Conservation (phyloP, 2,888 invertebrate species). For the Athalia cordata region DNA sequence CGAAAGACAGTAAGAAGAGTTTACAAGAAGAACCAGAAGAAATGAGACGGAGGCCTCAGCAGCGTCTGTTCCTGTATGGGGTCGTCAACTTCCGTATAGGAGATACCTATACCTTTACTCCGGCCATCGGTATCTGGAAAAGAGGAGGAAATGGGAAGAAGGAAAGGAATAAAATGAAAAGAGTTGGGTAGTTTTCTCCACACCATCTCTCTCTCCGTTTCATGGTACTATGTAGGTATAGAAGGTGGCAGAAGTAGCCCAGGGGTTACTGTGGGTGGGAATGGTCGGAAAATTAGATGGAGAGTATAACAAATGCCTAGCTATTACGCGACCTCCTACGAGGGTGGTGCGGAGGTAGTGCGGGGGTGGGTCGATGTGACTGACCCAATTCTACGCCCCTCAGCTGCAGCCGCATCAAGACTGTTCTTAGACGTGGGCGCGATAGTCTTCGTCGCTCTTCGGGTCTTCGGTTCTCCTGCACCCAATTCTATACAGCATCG, state of each 20-base stretch:
- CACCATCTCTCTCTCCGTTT: slow-evolving; percentile 3
- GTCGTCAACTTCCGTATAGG: slow-evolving; percentile 22
- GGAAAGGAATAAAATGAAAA: background rate
- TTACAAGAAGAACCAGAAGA: slow-evolving; percentile 9
- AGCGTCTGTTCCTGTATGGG: background rate
- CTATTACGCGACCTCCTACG: slow-evolving; percentile 41
- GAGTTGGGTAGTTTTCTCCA: background rate
- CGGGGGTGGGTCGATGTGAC: slow-evolving; percentile 43
- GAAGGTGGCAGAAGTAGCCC: background rate
- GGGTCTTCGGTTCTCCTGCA: background rate
- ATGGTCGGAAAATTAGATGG: slow-evolving; percentile 43
- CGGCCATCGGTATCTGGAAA: slow-evolving; percentile 1
- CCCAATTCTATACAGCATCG: background rate
- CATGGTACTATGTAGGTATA: too few species aligned
- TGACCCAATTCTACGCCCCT: slow-evolving; percentile 40
- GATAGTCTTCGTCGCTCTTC: slow-evolving; percentile 30
- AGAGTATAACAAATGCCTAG: slow-evolving; percentile 43
- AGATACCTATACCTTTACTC: background rate
- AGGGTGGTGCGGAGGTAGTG: slow-evolving; percentile 28
- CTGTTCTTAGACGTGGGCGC: slow-evolving; percentile 29
- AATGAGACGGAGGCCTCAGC: slow-evolving; percentile 10
- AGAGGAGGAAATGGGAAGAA: background rate
- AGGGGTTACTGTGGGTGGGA: slow-evolving; percentile 26
- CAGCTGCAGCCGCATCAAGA: slow-evolving; percentile 13
- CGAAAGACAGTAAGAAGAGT: slow-evolving; percentile 8